phyloP scores from a whole-genome alignment of 2,113 vertebrate genomes.

The Oreotragus oreotragus region DNA sequence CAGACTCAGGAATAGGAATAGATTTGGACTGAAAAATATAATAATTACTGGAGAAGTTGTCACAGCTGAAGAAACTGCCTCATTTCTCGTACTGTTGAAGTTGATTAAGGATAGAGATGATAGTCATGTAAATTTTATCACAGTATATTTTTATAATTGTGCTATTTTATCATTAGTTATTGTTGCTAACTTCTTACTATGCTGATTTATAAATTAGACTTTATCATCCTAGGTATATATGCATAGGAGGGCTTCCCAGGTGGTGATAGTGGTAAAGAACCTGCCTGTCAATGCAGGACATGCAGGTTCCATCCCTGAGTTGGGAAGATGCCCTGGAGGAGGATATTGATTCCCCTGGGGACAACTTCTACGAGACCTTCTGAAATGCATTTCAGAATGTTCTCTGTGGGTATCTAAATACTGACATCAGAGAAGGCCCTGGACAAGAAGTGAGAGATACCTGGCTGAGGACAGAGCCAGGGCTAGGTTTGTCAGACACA shows the following conservation, averaged over 20 bases:
- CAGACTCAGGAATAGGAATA: background rate
- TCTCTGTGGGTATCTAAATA: background rate
- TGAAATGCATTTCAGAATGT: background rate
- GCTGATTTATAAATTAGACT: background rate
- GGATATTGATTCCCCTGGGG: background rate
- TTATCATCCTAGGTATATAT: background rate
- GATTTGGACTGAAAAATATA: background rate
- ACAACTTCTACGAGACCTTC: background rate
- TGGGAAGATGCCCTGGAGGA: background rate
- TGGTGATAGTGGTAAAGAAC: background rate
- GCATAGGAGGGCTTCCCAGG: background rate
- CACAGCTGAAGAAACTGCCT: background rate
- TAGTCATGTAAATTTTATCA: background rate
- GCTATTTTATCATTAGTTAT: background rate
- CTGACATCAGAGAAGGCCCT: background rate
- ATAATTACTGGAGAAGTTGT: background rate
- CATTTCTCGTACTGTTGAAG: background rate
- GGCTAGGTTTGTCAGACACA: background rate
- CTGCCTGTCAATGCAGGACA: background rate
- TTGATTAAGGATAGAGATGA: background rate
- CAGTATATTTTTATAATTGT: background rate
- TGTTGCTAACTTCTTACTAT: background rate
- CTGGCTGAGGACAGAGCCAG: background rate
- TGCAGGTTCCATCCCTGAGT: background rate
- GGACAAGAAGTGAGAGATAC: background rate